phyloP scores from a whole-genome alignment of 1,140 invertebrate genomes.

The Pseudomyrmex pallidus region DNA sequence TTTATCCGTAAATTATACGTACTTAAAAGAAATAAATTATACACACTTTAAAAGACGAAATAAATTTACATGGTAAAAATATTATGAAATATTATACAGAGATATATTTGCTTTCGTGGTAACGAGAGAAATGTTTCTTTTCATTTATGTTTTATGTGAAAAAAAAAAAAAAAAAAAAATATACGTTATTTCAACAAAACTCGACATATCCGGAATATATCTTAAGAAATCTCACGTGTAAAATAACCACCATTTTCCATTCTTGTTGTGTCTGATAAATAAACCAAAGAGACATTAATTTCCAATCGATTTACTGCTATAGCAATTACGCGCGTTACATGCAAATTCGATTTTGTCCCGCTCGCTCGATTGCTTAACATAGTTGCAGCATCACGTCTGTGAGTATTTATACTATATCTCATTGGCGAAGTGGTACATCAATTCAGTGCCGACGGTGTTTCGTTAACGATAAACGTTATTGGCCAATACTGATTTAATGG shows the following conservation, averaged over 20 bases:
- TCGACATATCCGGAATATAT: conserved; percentile 13
- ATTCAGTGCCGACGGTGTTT: conserved; percentile 61
- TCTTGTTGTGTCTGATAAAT: conserved; percentile 13
- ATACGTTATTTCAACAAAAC: conserved; percentile 11
- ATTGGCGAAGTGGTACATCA: conserved; percentile 70
- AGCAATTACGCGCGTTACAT: conserved; percentile 33
- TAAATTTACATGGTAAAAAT: background rate
- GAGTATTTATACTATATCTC: conserved; percentile 69
- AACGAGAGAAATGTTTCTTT: background rate
- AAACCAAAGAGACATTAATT: conserved; percentile 52
- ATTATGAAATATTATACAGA: background rate
- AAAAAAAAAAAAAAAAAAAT: too few relatives aligned
- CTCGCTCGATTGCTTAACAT: conserved; percentile 56
- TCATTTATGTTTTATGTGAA: background rate
- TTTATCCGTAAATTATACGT: too few relatives aligned
- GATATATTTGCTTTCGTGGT: background rate
- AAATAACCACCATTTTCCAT: background rate
- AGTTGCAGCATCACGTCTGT: conserved; percentile 63
- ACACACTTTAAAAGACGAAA: background rate
- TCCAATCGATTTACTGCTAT: conserved; percentile 63
- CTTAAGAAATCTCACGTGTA: background rate
- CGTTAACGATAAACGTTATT: conserved; percentile 72
- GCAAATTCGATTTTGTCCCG: conserved; percentile 54
- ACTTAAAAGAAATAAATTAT: too few relatives aligned
- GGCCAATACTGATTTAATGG: conserved; percentile 63